phyloP scores from a whole-genome alignment of 2,797 vertebrate species.

The Dendrocincla fuliginosa region DNA sequence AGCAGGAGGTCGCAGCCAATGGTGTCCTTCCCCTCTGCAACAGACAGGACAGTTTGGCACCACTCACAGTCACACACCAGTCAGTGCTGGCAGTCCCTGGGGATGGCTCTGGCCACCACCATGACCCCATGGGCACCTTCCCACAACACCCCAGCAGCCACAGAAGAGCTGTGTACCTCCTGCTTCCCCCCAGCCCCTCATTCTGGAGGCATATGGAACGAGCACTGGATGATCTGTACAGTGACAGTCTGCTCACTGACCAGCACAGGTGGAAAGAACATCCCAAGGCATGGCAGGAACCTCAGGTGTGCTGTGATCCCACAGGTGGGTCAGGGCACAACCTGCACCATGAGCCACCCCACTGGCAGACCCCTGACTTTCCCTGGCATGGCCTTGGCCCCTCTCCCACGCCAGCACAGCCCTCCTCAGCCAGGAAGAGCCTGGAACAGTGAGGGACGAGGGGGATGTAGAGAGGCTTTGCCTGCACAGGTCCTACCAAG shows the following conservation, averaged over 20 bases:
- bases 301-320: neutral
- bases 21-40: slow-evolving; percentile 90
- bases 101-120: neutral
- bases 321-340: rapidly evolving
- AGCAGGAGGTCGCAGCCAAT: slow-evolving; percentile 90
- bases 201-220: neutral
- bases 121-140: rapidly evolving
- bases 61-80: neutral
- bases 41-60: neutral
- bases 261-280: neutral
- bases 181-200: neutral
- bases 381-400: neutral
- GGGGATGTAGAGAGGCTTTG: neutral
- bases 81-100: neutral
- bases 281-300: rapidly evolving
- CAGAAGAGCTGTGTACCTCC: rapidly evolving
- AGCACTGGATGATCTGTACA: neutral
- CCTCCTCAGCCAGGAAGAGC: neutral
- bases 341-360: neutral
- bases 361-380: too few relatives aligned
- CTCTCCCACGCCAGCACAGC: neutral
- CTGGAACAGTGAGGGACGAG: neutral
- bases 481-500: neutral
- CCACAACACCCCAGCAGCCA: neutral
- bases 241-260: neutral